These are phyloP conservation scores for Diadophis punctatus DNA, from an alignment of 2,113 vertebrate species.

Conservation along the genomic window DNA sequence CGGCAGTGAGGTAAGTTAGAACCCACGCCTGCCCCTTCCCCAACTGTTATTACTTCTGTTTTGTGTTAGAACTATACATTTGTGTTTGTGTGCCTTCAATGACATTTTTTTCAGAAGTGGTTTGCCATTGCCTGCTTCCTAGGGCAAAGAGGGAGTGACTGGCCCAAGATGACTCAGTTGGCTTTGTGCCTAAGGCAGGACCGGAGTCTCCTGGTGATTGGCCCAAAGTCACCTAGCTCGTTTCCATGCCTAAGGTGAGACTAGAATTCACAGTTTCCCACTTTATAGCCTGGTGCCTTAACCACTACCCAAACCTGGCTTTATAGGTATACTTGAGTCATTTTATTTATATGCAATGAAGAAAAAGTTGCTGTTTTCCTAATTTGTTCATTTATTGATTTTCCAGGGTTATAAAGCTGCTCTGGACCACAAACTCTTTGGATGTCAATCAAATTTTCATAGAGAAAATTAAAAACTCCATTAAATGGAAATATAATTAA, in stretches of 20 bases:
- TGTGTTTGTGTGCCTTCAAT: background rate
- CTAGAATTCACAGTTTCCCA: background rate
- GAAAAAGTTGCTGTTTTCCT: background rate
- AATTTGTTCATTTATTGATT: background rate
- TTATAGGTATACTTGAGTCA: background rate
- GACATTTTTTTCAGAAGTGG: background rate
- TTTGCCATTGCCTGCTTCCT: background rate
- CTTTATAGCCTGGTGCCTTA: background rate
- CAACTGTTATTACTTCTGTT: background rate
- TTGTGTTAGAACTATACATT: background rate
- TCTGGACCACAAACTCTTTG: background rate
- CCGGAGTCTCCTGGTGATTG: background rate
- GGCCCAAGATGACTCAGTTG: background rate
- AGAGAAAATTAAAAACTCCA: background rate
- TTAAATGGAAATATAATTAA: background rate
- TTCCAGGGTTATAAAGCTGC: background rate
- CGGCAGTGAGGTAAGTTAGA: too few relatives aligned
- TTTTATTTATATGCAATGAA: background rate
- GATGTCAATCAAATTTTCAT: background rate
- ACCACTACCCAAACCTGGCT: background rate
- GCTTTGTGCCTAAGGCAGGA: background rate
- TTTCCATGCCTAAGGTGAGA: background rate
- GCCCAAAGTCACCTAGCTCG: background rate
- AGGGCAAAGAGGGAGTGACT: background rate
- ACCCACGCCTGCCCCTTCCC: rapidly evolving